Evolutionary conservation across 2,113 vertebrate species (phyloP).

Genomic region (Mormyrus iriodes): DNA sequence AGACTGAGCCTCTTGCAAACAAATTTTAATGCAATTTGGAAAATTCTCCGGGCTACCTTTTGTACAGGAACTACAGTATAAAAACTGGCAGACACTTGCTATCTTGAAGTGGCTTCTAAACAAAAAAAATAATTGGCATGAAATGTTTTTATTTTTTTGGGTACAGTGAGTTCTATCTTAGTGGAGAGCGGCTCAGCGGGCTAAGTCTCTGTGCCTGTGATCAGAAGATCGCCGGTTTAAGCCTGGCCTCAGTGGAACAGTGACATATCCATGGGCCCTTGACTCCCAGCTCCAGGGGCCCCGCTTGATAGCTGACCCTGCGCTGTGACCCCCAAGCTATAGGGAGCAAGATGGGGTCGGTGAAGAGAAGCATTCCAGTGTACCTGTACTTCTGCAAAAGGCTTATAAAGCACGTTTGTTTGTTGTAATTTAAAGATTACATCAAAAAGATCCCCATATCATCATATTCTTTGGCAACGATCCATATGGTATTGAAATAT

Average conservation of each 20-base stretch:
- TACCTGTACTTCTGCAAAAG: too few species aligned
- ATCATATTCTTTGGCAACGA: neutral
- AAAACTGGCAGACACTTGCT: neutral
- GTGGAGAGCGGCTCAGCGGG: too few species aligned
- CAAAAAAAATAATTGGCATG: neutral
- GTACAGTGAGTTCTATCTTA: neutral
- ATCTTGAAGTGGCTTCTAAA: neutral
- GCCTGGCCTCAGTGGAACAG: too few species aligned
- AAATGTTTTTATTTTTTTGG: neutral
- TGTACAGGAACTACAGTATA: neutral
- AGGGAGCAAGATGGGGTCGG: too few species aligned
- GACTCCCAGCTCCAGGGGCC: too few species aligned
- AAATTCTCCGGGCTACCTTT: neutral
- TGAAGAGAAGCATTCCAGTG: too few species aligned
- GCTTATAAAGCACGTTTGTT: too few species aligned
- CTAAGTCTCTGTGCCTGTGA: too few species aligned
- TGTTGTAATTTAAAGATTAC: neutral
- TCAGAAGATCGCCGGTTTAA: too few species aligned
- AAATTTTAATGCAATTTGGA: neutral
- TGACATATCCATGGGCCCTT: too few species aligned
- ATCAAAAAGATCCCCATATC: neutral
- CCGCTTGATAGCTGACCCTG: too few species aligned
- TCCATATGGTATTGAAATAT: neutral
- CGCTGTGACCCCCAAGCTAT: too few species aligned
- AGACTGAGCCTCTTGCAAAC: neutral